Base-by-base conservation (phyloP, 2,888 invertebrate species). In the Nomada fucata region DNA sequence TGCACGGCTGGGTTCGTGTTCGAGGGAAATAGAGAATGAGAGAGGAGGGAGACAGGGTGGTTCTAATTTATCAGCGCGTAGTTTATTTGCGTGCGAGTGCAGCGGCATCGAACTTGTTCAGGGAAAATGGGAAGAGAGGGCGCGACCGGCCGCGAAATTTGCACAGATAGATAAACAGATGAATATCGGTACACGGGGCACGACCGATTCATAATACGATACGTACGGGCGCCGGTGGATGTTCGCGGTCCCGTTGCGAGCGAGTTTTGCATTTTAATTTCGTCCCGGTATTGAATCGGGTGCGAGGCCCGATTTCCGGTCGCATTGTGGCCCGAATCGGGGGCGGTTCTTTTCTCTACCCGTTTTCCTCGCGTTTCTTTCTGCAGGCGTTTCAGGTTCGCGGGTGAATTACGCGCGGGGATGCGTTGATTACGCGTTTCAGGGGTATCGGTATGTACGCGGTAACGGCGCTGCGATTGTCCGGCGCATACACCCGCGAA, bases 61-160 rank as follows among this genome's bases (percentile, higher is more conserved):
- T 73, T 83, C 80, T 80, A 86, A 87, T 87, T 86, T 87, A 87
- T 87, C 86, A 87, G 64, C 60, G 80, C 18, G 72, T 60, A 80
- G 82, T 83, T 87, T 87, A 87, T 87, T 87, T 87, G 83, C 82
- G 79, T 73, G 71, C 65, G 72, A 44, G 61, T 76, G 36, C 36
- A 69, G 63, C 52, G 20, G 64, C 55, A 61, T 44, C 29, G 63
- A 18, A 69, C 20, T 65, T 57, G 79, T 69, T 53, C 69, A 72
- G 81, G 79, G 79, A 79, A 81, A 81, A 79, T 69, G 79, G 69
- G 55, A 81, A 81, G 73, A 79, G n/a, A n/a, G n/a, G n/a, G n/a
- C n/a, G 55, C 65, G 74, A 36, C 55, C 26, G 55, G n/a, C 50
- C 73, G 60, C 74, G 65, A 71, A 79, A 74, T 82, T 82, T 75